Conservation (phyloP, 2,888 invertebrate genomes). For the Drosophila neonasuta region DNA sequence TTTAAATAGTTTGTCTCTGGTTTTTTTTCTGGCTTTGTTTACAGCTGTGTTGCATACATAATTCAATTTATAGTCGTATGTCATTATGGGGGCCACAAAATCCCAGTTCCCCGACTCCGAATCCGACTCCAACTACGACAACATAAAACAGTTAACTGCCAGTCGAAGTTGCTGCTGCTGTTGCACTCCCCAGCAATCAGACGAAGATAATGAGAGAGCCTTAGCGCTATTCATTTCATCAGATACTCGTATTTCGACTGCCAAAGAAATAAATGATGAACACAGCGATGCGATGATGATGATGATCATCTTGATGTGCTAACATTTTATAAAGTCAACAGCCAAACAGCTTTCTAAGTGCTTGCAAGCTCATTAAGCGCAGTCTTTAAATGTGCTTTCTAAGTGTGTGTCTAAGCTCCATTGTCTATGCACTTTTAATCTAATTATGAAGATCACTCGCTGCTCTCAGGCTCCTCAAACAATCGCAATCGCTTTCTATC, state of each 20-base stretch:
- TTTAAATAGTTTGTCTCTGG: constrained; percentile 61
- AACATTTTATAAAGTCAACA: constrained; percentile 1
- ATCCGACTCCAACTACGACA: constrained; percentile 1
- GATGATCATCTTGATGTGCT: not conserved
- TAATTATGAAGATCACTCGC: not conserved
- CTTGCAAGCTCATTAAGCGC: constrained; percentile 7
- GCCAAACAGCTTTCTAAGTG: constrained; percentile 17
- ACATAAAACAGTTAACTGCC: constrained; percentile 22
- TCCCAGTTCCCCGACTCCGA: constrained; percentile 1
- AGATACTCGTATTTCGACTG: constrained; percentile 3
- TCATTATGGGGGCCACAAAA: constrained; percentile 30
- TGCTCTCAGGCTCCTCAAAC: not conserved
- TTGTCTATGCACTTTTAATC: not conserved
- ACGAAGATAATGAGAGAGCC: constrained; percentile 26
- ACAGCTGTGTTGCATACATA: constrained; percentile 56
- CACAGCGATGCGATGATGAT: too few species aligned
- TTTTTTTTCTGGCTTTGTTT: constrained; percentile 45
- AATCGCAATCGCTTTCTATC: not conserved
- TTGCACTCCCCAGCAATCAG: constrained; percentile 32
- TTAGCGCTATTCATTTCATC: constrained; percentile 13
- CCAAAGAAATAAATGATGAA: not conserved
- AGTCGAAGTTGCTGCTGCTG: too few species aligned
- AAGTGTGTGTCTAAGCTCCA: not conserved
- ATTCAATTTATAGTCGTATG: constrained; percentile 57
- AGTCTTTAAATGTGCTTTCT: constrained; percentile 5